phyloP scores from a whole-genome alignment of 2,888 invertebrate species.

The Megastigmus dorsalis region DNA sequence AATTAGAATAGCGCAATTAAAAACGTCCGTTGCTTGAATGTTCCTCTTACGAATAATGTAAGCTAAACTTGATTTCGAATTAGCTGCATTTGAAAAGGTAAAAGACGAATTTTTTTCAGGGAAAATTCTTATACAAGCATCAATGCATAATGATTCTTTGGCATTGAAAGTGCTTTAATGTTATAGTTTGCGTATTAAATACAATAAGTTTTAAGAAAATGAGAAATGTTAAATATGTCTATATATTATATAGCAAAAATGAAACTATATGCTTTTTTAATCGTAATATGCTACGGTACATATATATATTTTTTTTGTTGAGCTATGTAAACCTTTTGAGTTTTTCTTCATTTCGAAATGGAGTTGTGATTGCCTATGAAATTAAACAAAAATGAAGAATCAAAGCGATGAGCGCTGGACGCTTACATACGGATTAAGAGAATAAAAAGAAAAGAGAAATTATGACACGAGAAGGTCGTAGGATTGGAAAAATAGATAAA shows the following conservation, averaged over 20 bases:
- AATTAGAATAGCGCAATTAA: background rate
- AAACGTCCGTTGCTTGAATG: slow-evolving; percentile 20
- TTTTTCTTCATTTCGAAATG: background rate
- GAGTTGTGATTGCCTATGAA: slow-evolving; percentile 42
- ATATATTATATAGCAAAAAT: no score
- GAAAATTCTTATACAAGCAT: background rate
- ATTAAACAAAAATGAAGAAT: no score
- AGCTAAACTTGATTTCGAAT: background rate
- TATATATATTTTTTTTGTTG: background rate
- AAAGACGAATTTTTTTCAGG: background rate
- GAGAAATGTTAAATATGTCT: slow-evolving; percentile 16
- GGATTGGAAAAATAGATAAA: slow-evolving; percentile 19
- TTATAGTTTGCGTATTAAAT: background rate
- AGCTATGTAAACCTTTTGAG: background rate
- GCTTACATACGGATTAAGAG: slow-evolving; percentile 21
- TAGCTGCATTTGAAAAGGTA: background rate
- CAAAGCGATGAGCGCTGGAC: slow-evolving; percentile 53
- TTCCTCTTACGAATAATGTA: slow-evolving; percentile 18
- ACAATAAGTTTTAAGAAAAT: background rate
- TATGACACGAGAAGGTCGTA: background rate
- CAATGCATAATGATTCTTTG: slow-evolving; percentile 33
- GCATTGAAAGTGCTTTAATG: slow-evolving; percentile 34
- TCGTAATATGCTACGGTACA: background rate
- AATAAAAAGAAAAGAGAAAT: no score
- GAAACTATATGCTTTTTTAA: no score